These are phyloP conservation scores for Glaucomys volans DNA, from an alignment of 2,113 vertebrate genomes.

Conservation along the genomic window DNA sequence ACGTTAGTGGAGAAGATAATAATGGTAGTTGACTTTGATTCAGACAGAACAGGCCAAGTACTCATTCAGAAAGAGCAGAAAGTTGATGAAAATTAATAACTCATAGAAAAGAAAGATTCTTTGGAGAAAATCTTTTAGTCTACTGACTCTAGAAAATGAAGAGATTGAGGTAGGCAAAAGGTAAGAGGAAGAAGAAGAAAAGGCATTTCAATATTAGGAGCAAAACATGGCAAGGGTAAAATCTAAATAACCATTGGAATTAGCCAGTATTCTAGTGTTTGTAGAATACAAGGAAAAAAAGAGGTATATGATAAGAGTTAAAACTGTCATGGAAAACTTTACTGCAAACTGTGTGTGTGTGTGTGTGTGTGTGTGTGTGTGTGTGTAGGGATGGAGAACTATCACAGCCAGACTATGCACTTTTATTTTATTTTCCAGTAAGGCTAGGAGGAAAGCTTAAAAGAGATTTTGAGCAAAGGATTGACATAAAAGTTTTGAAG, in stretches of 20 bases:
- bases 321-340: background rate
- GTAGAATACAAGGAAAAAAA: background rate
- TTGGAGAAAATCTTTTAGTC: background rate
- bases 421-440: background rate
- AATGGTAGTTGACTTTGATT: background rate
- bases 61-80: background rate
- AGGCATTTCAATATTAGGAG: background rate
- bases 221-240: background rate
- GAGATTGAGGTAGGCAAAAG: background rate
- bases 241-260: background rate
- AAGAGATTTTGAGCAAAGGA: conserved; percentile 31
- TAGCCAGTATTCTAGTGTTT: background rate
- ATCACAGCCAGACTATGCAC: background rate
- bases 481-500: background rate
- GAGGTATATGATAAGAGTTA: too few relatives aligned
- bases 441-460: background rate
- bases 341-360: background rate
- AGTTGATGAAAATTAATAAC: background rate
- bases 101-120: background rate
- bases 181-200: background rate
- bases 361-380: background rate
- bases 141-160: background rate
- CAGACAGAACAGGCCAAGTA: background rate
- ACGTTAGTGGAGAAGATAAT: background rate
- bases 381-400: accelerated